A percentile compares a stretch with the other conserved stretches of the same genome.
Evolutionary conservation across 2,888 invertebrate genomes (phyloP).

Genomic region (Amblyteles armatorius): DNA sequence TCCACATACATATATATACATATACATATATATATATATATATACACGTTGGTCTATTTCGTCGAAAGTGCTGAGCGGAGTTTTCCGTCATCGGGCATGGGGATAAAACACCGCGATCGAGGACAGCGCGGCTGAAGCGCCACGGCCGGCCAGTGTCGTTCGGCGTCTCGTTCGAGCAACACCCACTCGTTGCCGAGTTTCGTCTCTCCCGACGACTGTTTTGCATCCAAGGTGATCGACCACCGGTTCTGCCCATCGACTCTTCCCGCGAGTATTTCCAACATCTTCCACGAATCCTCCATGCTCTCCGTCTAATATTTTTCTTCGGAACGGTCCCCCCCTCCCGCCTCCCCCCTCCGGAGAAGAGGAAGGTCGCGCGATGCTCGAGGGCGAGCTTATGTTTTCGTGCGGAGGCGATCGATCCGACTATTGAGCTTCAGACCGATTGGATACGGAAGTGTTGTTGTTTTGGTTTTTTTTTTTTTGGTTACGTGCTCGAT

Average conservation of each 20-base stretch:
- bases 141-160: slow-evolving; percentile 63
- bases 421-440: too few relatives aligned
- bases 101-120: neutral
- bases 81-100: neutral
- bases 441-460: neutral
- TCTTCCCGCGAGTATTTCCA: neutral
- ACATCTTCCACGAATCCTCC: neutral
- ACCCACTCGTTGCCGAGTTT: slow-evolving; percentile 37
- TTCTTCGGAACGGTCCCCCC: neutral
- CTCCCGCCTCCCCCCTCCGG: neutral
- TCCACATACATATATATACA: too few relatives aligned
- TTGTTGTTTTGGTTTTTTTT: neutral
- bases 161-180: slow-evolving; percentile 52
- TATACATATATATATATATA: too few relatives aligned
- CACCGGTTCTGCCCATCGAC: neutral
- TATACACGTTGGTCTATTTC: too few relatives aligned
- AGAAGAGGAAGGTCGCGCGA: slow-evolving; percentile 4
- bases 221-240: slow-evolving; percentile 41
- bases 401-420: neutral
- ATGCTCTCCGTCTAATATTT: slow-evolving; percentile 7
- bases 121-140: slow-evolving; percentile 7
- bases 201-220: slow-evolving; percentile 22
- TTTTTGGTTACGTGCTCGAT: neutral
- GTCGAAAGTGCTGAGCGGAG: neutral
- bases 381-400: slow-evolving; percentile 8